These are phyloP conservation scores for Malurus splendens DNA, from an alignment of 2,797 vertebrate species.

Conservation along the genomic window DNA sequence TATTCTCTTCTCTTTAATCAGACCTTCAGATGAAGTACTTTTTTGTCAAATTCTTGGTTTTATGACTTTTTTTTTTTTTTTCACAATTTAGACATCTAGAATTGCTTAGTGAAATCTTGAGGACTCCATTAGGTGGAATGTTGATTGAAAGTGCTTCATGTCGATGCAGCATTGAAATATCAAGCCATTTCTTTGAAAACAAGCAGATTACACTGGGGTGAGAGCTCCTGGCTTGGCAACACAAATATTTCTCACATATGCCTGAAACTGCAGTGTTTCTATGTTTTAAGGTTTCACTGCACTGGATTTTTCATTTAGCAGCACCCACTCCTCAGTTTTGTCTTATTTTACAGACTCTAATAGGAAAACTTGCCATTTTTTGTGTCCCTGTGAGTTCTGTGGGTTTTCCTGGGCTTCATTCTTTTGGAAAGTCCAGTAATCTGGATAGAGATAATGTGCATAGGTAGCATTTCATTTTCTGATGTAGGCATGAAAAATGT, in stretches of 20 bases:
- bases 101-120: neutral
- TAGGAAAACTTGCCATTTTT: neutral
- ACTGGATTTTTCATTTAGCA: neutral
- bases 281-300: neutral
- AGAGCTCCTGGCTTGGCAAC: neutral
- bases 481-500: conserved; percentile 29
- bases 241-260: neutral
- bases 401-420: neutral
- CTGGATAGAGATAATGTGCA: neutral
- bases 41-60: neutral
- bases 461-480: conserved; percentile 15
- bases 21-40: neutral
- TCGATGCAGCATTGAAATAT: neutral
- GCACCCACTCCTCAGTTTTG: neutral
- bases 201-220: neutral
- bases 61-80: neutral
- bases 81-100: neutral
- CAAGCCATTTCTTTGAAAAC: neutral
- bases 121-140: neutral
- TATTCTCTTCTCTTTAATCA: neutral
- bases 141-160: neutral
- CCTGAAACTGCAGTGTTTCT: neutral
- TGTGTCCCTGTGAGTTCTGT: neutral
- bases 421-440: neutral
- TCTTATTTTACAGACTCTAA: neutral